Base-by-base conservation (phyloP, 2,888 invertebrate genomes). In the Helleia helle region DNA sequence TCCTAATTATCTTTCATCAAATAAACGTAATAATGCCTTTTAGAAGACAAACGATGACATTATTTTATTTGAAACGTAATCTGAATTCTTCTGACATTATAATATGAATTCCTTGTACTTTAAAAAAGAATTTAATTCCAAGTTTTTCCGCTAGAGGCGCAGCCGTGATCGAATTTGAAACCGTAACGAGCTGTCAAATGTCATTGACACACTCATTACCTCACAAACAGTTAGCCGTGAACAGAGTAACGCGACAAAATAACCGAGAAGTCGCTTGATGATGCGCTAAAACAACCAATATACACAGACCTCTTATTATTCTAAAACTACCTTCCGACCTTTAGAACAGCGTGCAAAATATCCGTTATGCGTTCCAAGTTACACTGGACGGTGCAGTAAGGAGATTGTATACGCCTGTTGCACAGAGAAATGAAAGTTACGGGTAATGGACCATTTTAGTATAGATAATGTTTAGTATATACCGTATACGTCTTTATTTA, bases 391-490 rank as follows among this genome's bases (percentile, higher is more conserved):
- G 36, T 39, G 37, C 29, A 44, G 41, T 64, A 64, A 72, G 56
- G 54, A 49, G 55, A 70, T 72, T 65, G 54, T 58, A 54, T 57
- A 71, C 70, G 71, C 55, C 59, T 56, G 58, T 59, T 71, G 65
- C 56, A 54, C 64, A 56, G 55, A 58, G 57, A 69, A 64, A 72
- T 72, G 72, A 66, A 72, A 71, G 67, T 60, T 65, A 57, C 52
- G 58, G 51, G 59, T 64, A 67, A 71, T 57, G 53, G 56, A 58
- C 56, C 48, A 40, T 46, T 45, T 29, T 40, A 40, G 42, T 58
- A 56, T 52, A 47, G 46, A 52, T 50, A 49, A 48, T 43, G 41
- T 56, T 50, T 47, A 57, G 12, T 13, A 12, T 28, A 26, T 24
- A n/a, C 14, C 18, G 25, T 36, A 36, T 38, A 27, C 17, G 5